Evolutionary conservation across 2,797 vertebrate species (phyloP), one percentile per base, ranked within the genome.

Genomic region (Pseudomugil gertrudae): DNA sequence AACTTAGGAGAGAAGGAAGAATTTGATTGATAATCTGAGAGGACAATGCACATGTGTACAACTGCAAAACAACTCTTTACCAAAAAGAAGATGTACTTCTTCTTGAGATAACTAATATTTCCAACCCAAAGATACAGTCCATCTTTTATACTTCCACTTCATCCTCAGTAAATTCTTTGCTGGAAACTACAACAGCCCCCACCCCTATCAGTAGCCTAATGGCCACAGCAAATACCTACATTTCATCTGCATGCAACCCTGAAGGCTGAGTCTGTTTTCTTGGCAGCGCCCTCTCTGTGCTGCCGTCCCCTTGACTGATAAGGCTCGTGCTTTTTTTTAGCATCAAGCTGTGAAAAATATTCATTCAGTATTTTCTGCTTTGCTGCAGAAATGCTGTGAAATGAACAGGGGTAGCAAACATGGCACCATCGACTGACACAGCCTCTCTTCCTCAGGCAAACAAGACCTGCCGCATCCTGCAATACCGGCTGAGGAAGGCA

Each of bases 391-490:
- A 27, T 45, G 19, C 63, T 26, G 11, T 59, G 9, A 52, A 54
- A 23, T 27, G 1, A 72, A 50, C 43, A 0, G 1, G 9, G 26
- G 48, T n/a, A 32, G 38, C 36, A 50, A 33, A 30, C 11, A 11
- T 36, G 21, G 33, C 5, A 10, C 45, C 21, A 58, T 57, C 43
- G 17, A 17, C 58, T 69, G 19, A 48, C 23, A 8, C 7, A n/a
- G 6, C 24, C 5, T 68, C 52, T 66, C 7, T 62, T 69, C 59
- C 26, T 62, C 30, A 92, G 93, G 96, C 97, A 60, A 98, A 97
- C 90, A 99, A 99, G 91, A 98, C 96, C 3, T 98, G 96, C 83
- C 96, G 97, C 67, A 99, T 99, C 91, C 93, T 99, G 87, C 98
- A 99, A 89, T 99, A 99, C 92, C 94, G 98, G 19, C 93, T 99